Evolutionary conservation across 2,797 vertebrate genomes (phyloP).

Genomic region (Etheostoma perlongum): DNA sequence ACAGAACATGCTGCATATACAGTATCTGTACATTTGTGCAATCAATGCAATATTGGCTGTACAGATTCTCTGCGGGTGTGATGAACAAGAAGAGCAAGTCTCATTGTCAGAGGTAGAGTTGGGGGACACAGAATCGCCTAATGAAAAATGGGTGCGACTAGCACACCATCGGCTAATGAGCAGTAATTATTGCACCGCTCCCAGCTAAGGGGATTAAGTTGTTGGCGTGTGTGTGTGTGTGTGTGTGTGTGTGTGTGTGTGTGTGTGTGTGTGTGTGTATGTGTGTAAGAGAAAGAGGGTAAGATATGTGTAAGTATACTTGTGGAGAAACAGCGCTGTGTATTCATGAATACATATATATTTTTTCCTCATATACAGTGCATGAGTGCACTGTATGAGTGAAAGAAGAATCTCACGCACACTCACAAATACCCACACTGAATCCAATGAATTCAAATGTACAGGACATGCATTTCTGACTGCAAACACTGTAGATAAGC

Average conservation of each 20-base stretch:
- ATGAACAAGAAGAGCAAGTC: conserved; percentile 67
- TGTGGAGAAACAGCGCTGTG: conserved; percentile 24
- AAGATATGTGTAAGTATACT: conserved; percentile 30
- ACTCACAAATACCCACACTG: conserved; percentile 39
- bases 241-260: not conserved
- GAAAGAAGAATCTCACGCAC: conserved; percentile 27
- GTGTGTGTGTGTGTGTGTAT: conserved; percentile 40
- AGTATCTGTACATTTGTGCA: not conserved
- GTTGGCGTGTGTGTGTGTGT: conserved; percentile 24
- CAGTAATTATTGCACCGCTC: conserved; percentile 83
- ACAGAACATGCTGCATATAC: not conserved
- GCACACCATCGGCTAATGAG: conserved; percentile 79
- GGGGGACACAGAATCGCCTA: conserved; percentile 64
- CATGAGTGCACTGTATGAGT: conserved; percentile 9
- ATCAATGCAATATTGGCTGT: not conserved
- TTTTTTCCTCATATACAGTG: conserved; percentile 14
- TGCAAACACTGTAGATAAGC: conserved; percentile 68
- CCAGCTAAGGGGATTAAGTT: conserved; percentile 52
- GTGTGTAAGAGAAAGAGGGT: conserved; percentile 36
- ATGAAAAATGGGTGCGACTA: conserved; percentile 86
- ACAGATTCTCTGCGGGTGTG: conserved; percentile 48
- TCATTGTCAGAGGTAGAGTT: conserved; percentile 67
- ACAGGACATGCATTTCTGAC: conserved; percentile 68
- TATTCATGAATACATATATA: conserved; percentile 50
- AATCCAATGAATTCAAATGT: conserved; percentile 72